These are phyloP conservation scores for Agrotis ipsilon DNA, from an alignment of 2,888 invertebrate species.

Conservation along the genomic window DNA sequence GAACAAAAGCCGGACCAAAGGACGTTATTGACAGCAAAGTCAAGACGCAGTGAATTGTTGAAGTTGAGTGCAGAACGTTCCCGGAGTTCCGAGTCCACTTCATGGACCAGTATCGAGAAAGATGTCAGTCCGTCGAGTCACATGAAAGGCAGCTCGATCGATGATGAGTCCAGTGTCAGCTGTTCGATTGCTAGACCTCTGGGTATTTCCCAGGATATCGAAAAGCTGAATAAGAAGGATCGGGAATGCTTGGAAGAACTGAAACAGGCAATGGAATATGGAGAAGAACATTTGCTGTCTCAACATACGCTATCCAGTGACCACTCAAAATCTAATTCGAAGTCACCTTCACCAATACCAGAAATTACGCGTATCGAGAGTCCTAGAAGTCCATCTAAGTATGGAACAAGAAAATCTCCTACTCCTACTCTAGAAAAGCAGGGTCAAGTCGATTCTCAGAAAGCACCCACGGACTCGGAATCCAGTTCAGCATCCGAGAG, in stretches of 20 bases:
- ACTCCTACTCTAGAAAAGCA: conserved; percentile 93
- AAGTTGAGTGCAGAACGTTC: conserved; percentile 94
- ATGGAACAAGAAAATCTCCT: conserved; percentile 85
- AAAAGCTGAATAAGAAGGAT: conserved; percentile 92
- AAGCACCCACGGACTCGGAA: conserved; percentile 91
- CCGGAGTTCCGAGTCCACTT: conserved; percentile 94
- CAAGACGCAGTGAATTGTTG: conserved; percentile 89
- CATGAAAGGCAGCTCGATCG: conserved; percentile 93
- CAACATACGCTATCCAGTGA: conserved; percentile 87
- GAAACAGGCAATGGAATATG: conserved; percentile 91
- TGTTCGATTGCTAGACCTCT: conserved; percentile 95
- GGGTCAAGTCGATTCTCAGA: conserved; percentile 89
- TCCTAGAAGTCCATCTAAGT: conserved; percentile 86
- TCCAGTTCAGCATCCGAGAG: conserved; percentile 89
- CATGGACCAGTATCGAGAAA: conserved; percentile 95
- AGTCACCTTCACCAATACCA: conserved; percentile 83
- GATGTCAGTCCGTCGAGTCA: conserved; percentile 92
- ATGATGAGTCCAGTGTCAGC: conserved; percentile 94
- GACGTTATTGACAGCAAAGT: conserved; percentile 86
- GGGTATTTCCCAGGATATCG: conserved; percentile 94
- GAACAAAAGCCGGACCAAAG: conserved; percentile 82
- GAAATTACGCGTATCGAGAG: conserved; percentile 87
- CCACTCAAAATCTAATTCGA: conserved; percentile 87
- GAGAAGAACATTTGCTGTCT: conserved; percentile 86
- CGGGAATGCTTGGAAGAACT: conserved; percentile 91